Evolutionary conservation across 37 sponge, comb jelly and placozoan genomes (phyloP).

Genomic region (Geodia barretti): DNA sequence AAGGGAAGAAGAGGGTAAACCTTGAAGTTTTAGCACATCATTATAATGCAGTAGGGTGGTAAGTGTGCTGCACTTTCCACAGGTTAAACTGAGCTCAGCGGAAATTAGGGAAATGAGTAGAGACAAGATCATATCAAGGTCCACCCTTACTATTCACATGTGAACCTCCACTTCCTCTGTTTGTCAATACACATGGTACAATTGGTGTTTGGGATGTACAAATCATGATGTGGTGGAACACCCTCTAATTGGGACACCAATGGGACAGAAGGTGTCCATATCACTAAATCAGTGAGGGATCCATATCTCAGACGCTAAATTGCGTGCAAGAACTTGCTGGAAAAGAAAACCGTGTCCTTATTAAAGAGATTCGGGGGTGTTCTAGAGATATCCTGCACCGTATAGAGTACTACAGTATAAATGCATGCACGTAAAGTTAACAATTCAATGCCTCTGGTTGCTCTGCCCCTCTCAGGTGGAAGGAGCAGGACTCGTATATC

Average conservation of each 20-base stretch:
- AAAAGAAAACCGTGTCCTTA: no score
- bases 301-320: no score
- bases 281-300: no score
- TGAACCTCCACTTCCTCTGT: no score
- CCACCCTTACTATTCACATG: no score
- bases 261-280: no score
- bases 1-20: conserved; percentile 1
- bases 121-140: conserved; percentile 65
- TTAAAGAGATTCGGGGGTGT: no score
- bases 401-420: background rate
- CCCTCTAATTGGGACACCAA: no score
- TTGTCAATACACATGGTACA: no score
- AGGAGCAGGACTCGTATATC: conserved; percentile 86
- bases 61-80: background rate
- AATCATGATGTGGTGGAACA: background rate
- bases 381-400: no score
- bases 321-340: no score
- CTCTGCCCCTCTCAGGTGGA: conserved; percentile 57
- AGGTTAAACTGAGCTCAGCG: background rate
- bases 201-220: conserved; percentile 18
- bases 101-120: conserved; percentile 54
- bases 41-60: no score
- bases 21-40: background rate
- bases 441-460: background rate
- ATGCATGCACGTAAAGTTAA: background rate